Percentiles rank a stretch among this genome's conserved stretches.
Evolutionary conservation across 2,888 invertebrate genomes (phyloP).

Genomic region (Leptothorax acervorum): DNA sequence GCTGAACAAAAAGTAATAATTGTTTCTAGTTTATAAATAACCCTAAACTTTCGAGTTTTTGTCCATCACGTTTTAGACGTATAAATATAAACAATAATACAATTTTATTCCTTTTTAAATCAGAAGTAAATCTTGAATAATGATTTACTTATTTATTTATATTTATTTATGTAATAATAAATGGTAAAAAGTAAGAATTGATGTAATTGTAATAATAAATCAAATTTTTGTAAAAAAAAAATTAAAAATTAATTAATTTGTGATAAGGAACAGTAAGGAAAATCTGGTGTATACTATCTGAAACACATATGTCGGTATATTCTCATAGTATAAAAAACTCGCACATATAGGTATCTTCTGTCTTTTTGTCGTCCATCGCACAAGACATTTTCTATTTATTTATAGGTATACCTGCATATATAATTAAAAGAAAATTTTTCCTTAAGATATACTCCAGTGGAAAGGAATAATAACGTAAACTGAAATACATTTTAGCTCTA

Average conservation of each 20-base stretch:
- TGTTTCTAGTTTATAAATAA: neutral
- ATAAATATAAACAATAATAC: neutral
- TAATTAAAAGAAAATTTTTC: constrained; percentile 33
- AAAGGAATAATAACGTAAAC: constrained; percentile 30
- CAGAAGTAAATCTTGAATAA: neutral
- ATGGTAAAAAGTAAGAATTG: neutral
- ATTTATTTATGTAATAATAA: neutral
- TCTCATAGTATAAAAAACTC: neutral
- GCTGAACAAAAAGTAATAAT: neutral
- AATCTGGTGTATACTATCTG: too few relatives aligned
- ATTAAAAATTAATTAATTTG: constrained; percentile 2
- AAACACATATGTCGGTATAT: neutral
- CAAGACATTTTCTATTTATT: constrained; percentile 28
- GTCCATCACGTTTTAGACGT: neutral
- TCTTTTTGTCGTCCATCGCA: neutral
- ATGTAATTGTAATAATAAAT: neutral
- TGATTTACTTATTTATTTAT: neutral
- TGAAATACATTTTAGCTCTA: neutral
- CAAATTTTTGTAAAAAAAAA: neutral
- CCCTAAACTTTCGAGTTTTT: neutral
- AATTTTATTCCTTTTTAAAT: neutral
- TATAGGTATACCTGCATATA: neutral
- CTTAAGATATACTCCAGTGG: neutral
- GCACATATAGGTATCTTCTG: neutral
- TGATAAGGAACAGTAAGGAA: neutral